Conservation (phyloP, 2,113 vertebrate genomes). For the Misgurnus mizolepis region DNA sequence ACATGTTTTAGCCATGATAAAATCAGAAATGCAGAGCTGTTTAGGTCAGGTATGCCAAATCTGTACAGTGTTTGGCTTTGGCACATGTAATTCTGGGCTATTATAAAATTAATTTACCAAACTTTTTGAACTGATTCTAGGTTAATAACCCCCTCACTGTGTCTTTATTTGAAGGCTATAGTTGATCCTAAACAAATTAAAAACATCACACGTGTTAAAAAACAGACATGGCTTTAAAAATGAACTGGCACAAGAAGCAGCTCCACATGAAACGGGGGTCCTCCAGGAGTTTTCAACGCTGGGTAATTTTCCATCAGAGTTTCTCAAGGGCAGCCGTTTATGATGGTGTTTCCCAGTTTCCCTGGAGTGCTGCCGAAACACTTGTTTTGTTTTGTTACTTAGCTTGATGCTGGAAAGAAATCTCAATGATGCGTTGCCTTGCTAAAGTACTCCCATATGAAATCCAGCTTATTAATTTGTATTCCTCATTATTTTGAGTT, state of each 20-base stretch:
- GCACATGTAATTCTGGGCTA: slow-evolving; percentile 18
- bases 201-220: slow-evolving; percentile 62
- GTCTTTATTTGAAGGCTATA: slow-evolving; percentile 35
- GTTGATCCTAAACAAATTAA: slow-evolving; percentile 58
- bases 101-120: slow-evolving; percentile 63
- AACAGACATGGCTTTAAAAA: slow-evolving; percentile 53
- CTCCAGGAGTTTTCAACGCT: slow-evolving; percentile 60
- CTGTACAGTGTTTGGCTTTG: slow-evolving; percentile 49
- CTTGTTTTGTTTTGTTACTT: slow-evolving; percentile 73
- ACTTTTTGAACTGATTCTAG: slow-evolving; percentile 64
- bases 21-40: slow-evolving; percentile 52
- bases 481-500: slow-evolving; percentile 71
- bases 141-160: slow-evolving; percentile 57
- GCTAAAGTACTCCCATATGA: slow-evolving; percentile 84
- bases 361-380: slow-evolving; percentile 57
- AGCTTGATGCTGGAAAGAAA: slow-evolving; percentile 82
- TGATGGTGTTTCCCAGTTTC: slow-evolving; percentile 72
- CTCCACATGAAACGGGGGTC: slow-evolving; percentile 63
- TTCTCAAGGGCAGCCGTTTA: slow-evolving; percentile 67
- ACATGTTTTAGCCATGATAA: slow-evolving; percentile 52
- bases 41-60: slow-evolving; percentile 40
- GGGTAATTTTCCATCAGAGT: slow-evolving; percentile 67
- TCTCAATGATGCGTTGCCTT: slow-evolving; percentile 85
- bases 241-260: slow-evolving; percentile 50
- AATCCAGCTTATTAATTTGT: slow-evolving; percentile 70